Evolutionary conservation across 2,888 invertebrate species (phyloP).

Genomic region (Trissonchulus latispiculum): DNA sequence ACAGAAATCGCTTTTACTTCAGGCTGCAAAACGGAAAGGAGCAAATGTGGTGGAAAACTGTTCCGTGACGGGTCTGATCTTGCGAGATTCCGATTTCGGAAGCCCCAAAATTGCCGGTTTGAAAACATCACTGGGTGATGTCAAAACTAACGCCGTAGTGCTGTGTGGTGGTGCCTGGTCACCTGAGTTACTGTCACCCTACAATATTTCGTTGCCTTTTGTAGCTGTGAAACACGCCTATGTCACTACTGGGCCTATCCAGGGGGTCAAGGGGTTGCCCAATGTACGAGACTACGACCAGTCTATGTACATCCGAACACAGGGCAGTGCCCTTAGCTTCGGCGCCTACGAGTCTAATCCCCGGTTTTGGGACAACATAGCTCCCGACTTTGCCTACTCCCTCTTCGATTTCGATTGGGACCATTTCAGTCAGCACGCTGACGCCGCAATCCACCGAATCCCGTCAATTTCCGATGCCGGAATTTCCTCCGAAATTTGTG

Average conservation of each 20-base stretch:
- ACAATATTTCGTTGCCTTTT: conserved; percentile 61
- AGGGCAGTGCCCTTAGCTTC: conserved; percentile 68
- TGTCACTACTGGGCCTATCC: conserved; percentile 66
- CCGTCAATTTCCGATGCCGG: conserved; percentile 11
- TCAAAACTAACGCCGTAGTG: conserved; percentile 65
- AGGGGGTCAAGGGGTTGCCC: conserved; percentile 63
- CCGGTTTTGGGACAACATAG: conserved; percentile 62
- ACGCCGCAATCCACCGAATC: conserved; percentile 56
- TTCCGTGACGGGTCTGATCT: conserved; percentile 49
- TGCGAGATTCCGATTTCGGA: neutral
- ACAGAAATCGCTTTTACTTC: neutral
- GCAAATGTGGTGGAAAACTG: conserved; percentile 67
- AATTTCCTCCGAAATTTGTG: conserved; percentile 18
- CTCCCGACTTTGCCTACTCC: conserved; percentile 68
- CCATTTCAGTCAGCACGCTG: conserved; percentile 65
- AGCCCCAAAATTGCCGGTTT: conserved; percentile 61
- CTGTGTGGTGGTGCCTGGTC: conserved; percentile 74
- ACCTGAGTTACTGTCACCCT: conserved; percentile 60
- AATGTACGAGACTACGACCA: conserved; percentile 77
- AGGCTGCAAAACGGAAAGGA: conserved; percentile 59
- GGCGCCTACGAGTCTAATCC: conserved; percentile 83
- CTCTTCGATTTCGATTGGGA: conserved; percentile 78
- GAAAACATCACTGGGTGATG: conserved; percentile 61
- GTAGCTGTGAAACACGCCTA: conserved; percentile 79
- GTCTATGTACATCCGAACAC: conserved; percentile 60